Evolutionary conservation across 2,113 vertebrate genomes (phyloP).

Genomic region (Sphyrna mokarran): DNA sequence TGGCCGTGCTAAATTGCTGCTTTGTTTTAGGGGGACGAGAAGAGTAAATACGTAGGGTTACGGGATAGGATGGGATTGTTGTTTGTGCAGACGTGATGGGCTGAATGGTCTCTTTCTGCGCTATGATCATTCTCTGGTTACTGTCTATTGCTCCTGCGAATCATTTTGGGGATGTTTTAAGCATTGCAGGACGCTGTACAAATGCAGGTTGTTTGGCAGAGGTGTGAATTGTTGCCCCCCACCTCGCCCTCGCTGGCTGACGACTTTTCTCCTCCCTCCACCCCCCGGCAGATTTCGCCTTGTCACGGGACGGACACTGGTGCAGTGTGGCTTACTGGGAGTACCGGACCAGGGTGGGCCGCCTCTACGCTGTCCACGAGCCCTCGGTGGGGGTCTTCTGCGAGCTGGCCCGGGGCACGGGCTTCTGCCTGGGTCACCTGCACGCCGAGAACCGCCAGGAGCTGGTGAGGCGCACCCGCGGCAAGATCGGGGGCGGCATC

Average conservation of each 20-base stretch:
- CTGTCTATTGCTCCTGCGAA: no score
- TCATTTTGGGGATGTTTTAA: no score
- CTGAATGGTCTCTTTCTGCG: no score
- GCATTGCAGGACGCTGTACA: no score
- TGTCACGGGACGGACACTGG: conserved; percentile 44
- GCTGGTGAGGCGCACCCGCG: conserved; percentile 31
- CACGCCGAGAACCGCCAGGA: conserved; percentile 37
- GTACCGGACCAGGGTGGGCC: conserved; percentile 48
- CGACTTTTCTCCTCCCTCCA: neutral
- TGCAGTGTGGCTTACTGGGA: conserved; percentile 61
- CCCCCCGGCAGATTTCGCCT: neutral
- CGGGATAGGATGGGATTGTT: no score
- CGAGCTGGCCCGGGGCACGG: conserved; percentile 44
- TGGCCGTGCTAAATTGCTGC: no score
- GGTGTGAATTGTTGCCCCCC: conserved; percentile 30
- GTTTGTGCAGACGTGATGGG: no score
- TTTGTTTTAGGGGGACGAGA: no score
- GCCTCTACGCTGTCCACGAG: conserved; percentile 47
- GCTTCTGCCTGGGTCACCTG: conserved; percentile 54
- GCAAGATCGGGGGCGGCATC: conserved; percentile 52
- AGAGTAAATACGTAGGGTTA: no score
- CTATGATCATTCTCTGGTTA: no score
- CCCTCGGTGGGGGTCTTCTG: conserved; percentile 47
- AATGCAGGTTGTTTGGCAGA: conserved; percentile 41
- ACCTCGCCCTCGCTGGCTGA: no score